Percentiles rank a stretch among this genome's conserved stretches.
Conservation (phyloP, 1,140 invertebrate genomes). For the Geopemphigus sp. region DNA sequence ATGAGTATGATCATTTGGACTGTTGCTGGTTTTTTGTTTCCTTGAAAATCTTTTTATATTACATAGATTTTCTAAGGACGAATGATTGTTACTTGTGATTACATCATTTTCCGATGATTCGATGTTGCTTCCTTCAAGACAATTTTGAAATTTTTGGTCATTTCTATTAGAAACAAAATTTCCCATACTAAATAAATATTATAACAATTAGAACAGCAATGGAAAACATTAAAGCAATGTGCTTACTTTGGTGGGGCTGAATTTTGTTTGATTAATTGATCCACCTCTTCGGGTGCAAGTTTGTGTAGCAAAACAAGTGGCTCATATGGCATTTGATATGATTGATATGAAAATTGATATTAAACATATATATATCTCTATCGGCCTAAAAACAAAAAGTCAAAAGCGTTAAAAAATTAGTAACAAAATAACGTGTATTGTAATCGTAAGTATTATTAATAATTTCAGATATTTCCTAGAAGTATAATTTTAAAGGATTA, state of each 20-base stretch:
- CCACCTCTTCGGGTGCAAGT: slow-evolving; percentile 9
- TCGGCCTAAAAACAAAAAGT: neutral
- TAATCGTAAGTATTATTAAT: too few species aligned
- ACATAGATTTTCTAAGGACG: neutral
- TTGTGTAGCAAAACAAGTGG: slow-evolving; percentile 14
- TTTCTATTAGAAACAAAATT: slow-evolving; percentile 1
- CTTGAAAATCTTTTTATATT: neutral
- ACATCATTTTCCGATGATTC: neutral
- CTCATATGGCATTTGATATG: slow-evolving; percentile 36
- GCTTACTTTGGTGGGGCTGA: neutral
- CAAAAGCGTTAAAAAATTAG: neutral
- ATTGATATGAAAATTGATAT: neutral
- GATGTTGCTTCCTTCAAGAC: neutral
- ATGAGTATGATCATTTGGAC: neutral
- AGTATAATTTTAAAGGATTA: too few species aligned
- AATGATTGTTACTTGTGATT: neutral
- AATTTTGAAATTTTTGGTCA: neutral
- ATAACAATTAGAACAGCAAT: neutral
- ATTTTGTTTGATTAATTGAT: slow-evolving; percentile 13
- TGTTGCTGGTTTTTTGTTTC: neutral
- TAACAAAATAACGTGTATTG: neutral
- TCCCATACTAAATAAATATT: neutral
- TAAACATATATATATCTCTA: slow-evolving; percentile 3
- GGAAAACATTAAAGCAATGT: too few species aligned
- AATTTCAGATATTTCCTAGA: too few species aligned